Percentiles rank a stretch among this genome's conserved stretches.
phyloP scores from a whole-genome alignment of 2,113 vertebrate genomes.

The Hylia prasina region DNA sequence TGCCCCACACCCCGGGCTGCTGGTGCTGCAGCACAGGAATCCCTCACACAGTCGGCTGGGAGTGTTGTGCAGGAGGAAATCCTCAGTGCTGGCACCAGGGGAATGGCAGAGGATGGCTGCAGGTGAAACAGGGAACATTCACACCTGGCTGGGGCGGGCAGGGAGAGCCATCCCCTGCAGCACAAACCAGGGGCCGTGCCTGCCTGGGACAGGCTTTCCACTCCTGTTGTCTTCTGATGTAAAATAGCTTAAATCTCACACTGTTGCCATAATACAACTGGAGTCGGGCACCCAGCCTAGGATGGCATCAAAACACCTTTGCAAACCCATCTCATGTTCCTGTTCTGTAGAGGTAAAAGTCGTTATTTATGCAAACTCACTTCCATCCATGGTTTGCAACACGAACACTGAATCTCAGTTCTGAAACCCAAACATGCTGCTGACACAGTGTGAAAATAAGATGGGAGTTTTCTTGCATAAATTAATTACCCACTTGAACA shows the following conservation, averaged over 20 bases:
- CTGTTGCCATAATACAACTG: not conserved
- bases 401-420: not conserved
- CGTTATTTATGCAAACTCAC: not conserved
- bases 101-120: not conserved
- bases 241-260: not conserved
- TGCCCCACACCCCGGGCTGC: rapidly evolving
- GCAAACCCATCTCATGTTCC: rapidly evolving
- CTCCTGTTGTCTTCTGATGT: too few species aligned
- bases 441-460: not conserved
- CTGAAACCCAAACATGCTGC: not conserved
- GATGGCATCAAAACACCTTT: not conserved
- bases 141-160: not conserved
- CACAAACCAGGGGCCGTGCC: not conserved
- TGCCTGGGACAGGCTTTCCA: not conserved
- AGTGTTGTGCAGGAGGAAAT: not conserved
- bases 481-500: not conserved
- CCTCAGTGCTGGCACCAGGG: not conserved
- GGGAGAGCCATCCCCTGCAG: not conserved
- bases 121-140: not conserved
- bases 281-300: not conserved
- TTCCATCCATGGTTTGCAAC: not conserved
- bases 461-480: not conserved
- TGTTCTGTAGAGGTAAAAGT: not conserved
- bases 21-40: not conserved
- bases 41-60: not conserved